These are phyloP conservation scores for Trochalopteron elliotii DNA, from an alignment of 2,113 vertebrate genomes.

Conservation along the genomic window DNA sequence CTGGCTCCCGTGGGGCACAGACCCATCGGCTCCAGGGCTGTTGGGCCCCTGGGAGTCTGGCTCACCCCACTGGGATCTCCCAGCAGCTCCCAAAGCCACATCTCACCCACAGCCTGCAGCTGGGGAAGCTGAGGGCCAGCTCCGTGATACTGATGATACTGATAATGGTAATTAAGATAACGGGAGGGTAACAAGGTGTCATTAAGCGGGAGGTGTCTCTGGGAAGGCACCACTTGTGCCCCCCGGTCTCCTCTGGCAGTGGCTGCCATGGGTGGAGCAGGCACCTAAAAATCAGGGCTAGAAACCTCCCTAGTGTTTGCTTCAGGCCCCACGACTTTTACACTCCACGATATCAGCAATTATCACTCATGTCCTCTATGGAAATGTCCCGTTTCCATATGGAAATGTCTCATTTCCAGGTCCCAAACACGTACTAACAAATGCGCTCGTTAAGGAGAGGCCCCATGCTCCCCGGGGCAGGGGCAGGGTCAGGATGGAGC, in stretches of 20 bases:
- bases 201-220: background rate
- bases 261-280: background rate
- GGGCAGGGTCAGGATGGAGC: background rate
- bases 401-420: background rate
- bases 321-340: background rate
- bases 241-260: background rate
- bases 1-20: fast-evolving
- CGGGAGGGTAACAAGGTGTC: background rate
- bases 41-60: fast-evolving
- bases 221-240: background rate
- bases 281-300: background rate
- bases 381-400: background rate
- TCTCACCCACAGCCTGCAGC: background rate
- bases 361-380: background rate
- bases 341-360: background rate
- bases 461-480: fast-evolving
- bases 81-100: fast-evolving
- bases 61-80: background rate
- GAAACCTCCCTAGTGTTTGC: background rate
- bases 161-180: background rate
- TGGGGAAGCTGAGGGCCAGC: fast-evolving
- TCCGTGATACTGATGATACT: background rate
- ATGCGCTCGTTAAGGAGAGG: background rate
- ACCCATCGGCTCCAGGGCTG: background rate
- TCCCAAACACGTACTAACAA: background rate